Base-by-base conservation (phyloP, 2,888 invertebrate genomes). In the Ornithoptera priamus region DNA sequence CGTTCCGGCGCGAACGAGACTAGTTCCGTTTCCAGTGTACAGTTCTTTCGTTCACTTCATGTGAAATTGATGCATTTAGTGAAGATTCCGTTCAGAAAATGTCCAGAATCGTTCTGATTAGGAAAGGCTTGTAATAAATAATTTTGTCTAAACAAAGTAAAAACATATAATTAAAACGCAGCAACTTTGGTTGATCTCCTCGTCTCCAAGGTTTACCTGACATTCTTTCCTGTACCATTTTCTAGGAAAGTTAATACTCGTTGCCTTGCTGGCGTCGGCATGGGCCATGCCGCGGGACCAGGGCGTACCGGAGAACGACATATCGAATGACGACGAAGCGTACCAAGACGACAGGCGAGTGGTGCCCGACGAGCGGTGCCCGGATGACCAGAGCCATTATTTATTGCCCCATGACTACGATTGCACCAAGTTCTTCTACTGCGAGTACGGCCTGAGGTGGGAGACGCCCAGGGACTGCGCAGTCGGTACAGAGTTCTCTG, bases 371-470 rank as follows among this genome's bases (percentile, higher is more conserved):
- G 83, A 84, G 0, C 87, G 89, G 57, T 87, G 88, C 1, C 74
- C 77, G 0, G 76, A 84, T 39, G 79, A 79, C 59, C 69, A 72
- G 4, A 69, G 81, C 74, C 86, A 86, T 63, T 74, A 72, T 62
- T 77, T 87, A 0, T 56, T 89, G 0, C 82, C 85, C 6, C 89
- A 91, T 72, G 88, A 90, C 30, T 84, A 80, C 18, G 83, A 88
- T 72, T 91, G 90, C 73, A 81, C 81, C 0, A 83, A 82, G 74
- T 91, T 87, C 74, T 91, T 87, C 78, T 86, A 87, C 75, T 89
- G 88, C 70, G 84, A 85, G 63, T 82, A 80, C 70, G 89, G 88
- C 0, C 1, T 75, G 71, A 85, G 80, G 50, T 80, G 75, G 65
- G 77, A 76, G 0, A 56, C 69, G 0, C 75, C 85, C 0, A 80